Evolutionary conservation across 2,113 vertebrate genomes (phyloP), one percentile per base, ranked within the genome.

Genomic region (Colaptes auratus): DNA sequence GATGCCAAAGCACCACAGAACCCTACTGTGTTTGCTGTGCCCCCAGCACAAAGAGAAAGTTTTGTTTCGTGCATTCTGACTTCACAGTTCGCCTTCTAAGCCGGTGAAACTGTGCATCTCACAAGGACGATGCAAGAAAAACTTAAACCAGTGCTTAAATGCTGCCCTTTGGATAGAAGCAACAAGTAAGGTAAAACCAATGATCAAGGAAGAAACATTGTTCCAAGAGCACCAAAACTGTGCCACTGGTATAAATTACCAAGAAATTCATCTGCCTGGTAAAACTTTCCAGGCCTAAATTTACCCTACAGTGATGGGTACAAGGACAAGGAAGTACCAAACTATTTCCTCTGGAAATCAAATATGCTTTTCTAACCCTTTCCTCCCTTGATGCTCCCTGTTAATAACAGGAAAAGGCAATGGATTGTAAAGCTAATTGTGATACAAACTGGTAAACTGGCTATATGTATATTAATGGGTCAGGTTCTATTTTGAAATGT

Each of bases 41-140:
- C 31, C 88, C 56, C 77, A 81, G 83, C 86, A 74, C 88, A 77
- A 56, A 91, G 86, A 83, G 76, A 64, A 95, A 55, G 74, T 69
- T 96, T 78, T 82, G 83, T 92, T 95, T 79, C 93, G 70, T 96
- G 48, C 88, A 6, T 81, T 90, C 90, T 95, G 89, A 80, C 76
- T 52, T 95, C 75, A 61, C 74, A 87, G 44, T 85, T 94, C 70
- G 18, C 17, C 46, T 90, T 84, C 56, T 94, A 89, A 96, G 69
- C 78, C 9, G 20, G 74, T 92, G 74, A 91, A 92, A 86, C 64
- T 52, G 91, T 83, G 82, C 58, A 74, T 81, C 93, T 92, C 91
- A 91, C 53, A 50, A 69, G 66, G 86, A 90, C 93, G 63, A 71
- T 74, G 56, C 82, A 87, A 91, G 92, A 92, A 92, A 89, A 93